Conservation (phyloP, 1,140 invertebrate genomes). For the Drosophila lowei region DNA sequence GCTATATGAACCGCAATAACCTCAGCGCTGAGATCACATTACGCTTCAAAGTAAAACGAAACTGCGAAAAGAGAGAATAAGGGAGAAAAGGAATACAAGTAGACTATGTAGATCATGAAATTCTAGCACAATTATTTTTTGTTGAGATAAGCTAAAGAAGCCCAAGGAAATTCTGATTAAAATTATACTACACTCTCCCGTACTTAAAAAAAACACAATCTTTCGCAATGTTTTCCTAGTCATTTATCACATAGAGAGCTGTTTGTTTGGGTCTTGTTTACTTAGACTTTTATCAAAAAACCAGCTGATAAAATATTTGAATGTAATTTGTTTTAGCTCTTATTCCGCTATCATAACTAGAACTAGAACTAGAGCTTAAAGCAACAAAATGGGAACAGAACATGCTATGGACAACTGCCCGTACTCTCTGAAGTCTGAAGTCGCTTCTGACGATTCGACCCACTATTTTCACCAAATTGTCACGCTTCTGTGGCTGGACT, state of each 20-base stretch:
- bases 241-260: constrained; percentile 36
- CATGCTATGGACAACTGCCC: too few relatives aligned
- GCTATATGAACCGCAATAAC: constrained; percentile 45
- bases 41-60: constrained; percentile 15
- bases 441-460: constrained; percentile 45
- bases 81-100: not conserved
- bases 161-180: too few relatives aligned
- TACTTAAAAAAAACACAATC: constrained; percentile 1
- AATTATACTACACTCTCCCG: too few relatives aligned
- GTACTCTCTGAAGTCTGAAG: constrained; percentile 8
- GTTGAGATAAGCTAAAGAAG: too few relatives aligned
- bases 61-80: not conserved
- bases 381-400: constrained; percentile 2
- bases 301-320: constrained; percentile 68
- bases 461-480: constrained; percentile 58
- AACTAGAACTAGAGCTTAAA: constrained; percentile 12
- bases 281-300: constrained; percentile 25
- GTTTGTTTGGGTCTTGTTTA: constrained; percentile 39
- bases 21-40: constrained; percentile 34
- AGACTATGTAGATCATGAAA: too few relatives aligned
- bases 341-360: not conserved
- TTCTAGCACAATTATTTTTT: too few relatives aligned
- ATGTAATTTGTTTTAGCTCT: constrained; percentile 28
- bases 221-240: constrained; percentile 7
- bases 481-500: constrained; percentile 55